Percentiles rank a stretch among this genome's conserved stretches.
Conservation (phyloP, 1,140 invertebrate species). For the Drosophila kepulauana region DNA sequence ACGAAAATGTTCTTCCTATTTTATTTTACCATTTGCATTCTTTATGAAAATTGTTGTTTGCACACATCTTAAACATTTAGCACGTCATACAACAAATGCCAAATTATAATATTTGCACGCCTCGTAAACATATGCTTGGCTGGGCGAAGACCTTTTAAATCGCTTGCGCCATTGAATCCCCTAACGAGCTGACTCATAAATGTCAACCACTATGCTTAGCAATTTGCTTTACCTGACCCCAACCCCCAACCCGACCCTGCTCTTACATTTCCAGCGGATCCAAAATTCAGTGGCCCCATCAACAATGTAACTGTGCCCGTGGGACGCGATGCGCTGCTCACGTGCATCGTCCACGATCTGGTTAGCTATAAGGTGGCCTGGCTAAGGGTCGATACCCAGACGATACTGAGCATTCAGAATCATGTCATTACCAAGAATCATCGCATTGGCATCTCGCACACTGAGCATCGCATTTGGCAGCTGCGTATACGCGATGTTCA, state of each 20-base stretch:
- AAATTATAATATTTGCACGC: conserved; percentile 61
- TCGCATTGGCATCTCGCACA: conserved; percentile 92
- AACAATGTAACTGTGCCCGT: conserved; percentile 92
- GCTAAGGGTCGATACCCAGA: conserved; percentile 95
- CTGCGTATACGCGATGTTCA: conserved; percentile 93
- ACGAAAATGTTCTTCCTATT: background rate
- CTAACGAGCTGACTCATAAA: conserved; percentile 67
- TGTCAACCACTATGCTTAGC: conserved; percentile 48
- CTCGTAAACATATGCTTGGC: conserved; percentile 41
- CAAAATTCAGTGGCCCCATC: conserved; percentile 92
- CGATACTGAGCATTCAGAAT: conserved; percentile 94
- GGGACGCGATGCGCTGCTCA: conserved; percentile 91
- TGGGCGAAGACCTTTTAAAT: background rate
- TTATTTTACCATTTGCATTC: background rate
- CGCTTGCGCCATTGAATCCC: conserved; percentile 59
- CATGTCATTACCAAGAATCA: conserved; percentile 96
- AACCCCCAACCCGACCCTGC: background rate
- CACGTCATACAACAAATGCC: conserved; percentile 53
- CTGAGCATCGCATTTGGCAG: conserved; percentile 93
- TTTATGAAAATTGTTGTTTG: background rate
- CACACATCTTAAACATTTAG: conserved; percentile 32
- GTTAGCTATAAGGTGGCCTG: conserved; percentile 93
- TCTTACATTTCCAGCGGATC: conserved; percentile 84
- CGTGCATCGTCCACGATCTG: conserved; percentile 92
- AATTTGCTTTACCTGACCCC: background rate